These are phyloP conservation scores for Bimastos eiseni DNA, from an alignment of 2,888 invertebrate genomes.

Conservation along the genomic window DNA sequence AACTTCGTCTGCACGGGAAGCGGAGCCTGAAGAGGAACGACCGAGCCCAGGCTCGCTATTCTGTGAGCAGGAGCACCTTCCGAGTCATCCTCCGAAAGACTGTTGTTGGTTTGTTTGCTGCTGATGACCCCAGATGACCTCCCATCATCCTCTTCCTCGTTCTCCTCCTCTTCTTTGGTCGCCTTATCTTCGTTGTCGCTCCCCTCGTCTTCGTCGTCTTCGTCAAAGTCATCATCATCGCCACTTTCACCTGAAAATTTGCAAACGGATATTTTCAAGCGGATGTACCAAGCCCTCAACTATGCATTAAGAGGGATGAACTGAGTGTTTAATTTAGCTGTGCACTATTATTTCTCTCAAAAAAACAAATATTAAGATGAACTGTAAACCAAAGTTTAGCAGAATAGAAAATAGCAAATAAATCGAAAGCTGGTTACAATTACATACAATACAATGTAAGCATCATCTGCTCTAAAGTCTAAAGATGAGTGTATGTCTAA, in stretches of 20 bases:
- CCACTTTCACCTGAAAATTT: constrained; percentile 22
- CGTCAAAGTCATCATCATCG: constrained; percentile 68
- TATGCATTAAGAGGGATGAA: too few species aligned
- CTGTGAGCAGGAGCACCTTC: not conserved
- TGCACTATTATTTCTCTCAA: too few species aligned
- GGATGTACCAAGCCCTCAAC: not conserved
- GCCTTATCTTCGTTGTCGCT: constrained; percentile 21
- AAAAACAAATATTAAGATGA: too few species aligned
- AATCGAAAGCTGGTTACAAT: too few species aligned
- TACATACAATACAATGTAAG: too few species aligned
- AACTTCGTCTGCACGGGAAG: not conserved
- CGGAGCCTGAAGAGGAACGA: not conserved
- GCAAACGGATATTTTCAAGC: not conserved
- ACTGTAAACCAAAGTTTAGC: too few species aligned
- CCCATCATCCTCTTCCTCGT: constrained; percentile 42
- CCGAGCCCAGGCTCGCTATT: not conserved
- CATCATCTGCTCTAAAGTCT: too few species aligned
- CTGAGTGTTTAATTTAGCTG: too few species aligned
- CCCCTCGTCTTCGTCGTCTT: constrained; percentile 70
- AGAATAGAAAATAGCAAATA: too few species aligned
- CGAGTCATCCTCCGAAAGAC: not conserved
- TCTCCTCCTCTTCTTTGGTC: constrained; percentile 40
- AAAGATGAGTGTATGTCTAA: too few species aligned
- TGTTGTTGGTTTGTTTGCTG: constrained; percentile 19
- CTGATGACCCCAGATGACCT: constrained; percentile 29